Conservation (phyloP, 2,888 invertebrate species). For the Epinotia brunnichana region DNA sequence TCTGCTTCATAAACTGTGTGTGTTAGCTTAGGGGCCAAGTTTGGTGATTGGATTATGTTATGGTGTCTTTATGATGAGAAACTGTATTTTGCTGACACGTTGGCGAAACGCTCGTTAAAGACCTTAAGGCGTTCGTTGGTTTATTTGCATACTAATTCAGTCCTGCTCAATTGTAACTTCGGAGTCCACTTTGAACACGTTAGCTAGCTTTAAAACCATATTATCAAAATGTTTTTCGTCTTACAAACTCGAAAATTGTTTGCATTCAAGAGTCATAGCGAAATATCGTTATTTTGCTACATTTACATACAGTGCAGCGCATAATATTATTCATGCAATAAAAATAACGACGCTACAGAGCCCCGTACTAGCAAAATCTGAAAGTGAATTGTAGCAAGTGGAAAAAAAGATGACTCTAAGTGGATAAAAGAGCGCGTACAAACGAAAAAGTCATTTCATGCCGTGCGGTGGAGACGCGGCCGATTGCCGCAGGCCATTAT, state of each 20-base stretch:
- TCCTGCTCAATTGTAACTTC: not conserved
- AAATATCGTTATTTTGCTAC: not conserved
- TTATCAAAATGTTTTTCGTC: not conserved
- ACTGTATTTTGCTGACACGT: not conserved
- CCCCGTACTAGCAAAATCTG: constrained; percentile 72
- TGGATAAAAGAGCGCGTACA: constrained; percentile 82
- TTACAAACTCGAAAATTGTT: not conserved
- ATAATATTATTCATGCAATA: constrained; percentile 65
- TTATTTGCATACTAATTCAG: not conserved
- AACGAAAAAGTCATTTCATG: constrained; percentile 83
- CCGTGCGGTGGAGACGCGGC: constrained; percentile 75
- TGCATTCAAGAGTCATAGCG: constrained; percentile 2
- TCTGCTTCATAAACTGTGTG: constrained; percentile 68
- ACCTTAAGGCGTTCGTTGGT: not conserved
- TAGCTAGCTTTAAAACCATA: too few species aligned
- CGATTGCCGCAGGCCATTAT: constrained; percentile 54
- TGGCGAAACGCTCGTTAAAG: not conserved
- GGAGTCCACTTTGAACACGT: too few species aligned
- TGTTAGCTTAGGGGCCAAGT: constrained; percentile 37
- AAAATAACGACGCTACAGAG: constrained; percentile 69
- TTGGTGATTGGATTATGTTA: constrained; percentile 41
- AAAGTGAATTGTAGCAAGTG: constrained; percentile 83
- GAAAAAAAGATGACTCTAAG: constrained; percentile 82
- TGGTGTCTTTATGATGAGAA: constrained; percentile 18
- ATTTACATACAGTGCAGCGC: constrained; percentile 24